Percentiles rank a stretch among this genome's conserved stretches.
Evolutionary conservation across 2,797 vertebrate genomes (phyloP).

Genomic region (Pseudomugil tenellus): DNA sequence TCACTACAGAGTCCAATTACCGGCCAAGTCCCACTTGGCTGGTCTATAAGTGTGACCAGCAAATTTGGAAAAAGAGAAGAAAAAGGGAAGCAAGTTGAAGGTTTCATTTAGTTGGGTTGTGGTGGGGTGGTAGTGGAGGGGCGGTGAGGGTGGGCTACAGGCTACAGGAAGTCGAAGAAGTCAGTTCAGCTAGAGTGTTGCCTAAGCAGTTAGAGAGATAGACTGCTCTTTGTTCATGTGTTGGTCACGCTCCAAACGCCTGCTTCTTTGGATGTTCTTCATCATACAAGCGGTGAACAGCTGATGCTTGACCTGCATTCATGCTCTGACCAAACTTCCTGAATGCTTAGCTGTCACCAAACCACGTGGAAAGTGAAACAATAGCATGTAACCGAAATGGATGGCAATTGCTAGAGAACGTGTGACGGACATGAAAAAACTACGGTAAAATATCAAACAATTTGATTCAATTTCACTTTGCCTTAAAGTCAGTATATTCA

Average conservation of each 20-base stretch:
- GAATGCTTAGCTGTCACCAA: conserved; percentile 52
- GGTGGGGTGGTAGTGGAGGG: conserved; percentile 22
- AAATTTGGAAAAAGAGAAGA: conserved; percentile 73
- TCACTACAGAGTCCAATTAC: conserved; percentile 83
- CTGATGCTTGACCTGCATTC: conserved; percentile 81
- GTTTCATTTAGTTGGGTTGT: conserved; percentile 45
- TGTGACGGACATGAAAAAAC: conserved; percentile 20
- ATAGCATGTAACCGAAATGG: conserved; percentile 24
- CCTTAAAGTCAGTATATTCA: background rate
- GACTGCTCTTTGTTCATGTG: conserved; percentile 68
- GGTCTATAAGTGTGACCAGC: conserved; percentile 79
- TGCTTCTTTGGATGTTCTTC: conserved; percentile 68
- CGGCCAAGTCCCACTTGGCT: conserved; percentile 79
- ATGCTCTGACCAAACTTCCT: conserved; percentile 74
- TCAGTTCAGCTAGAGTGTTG: conserved; percentile 67
- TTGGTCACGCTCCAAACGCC: conserved; percentile 69
- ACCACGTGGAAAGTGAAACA: conserved; percentile 23
- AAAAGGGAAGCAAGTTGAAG: conserved; percentile 43
- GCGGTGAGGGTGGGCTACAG: conserved; percentile 17
- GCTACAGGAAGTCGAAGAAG: conserved; percentile 50
- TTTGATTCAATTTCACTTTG: background rate
- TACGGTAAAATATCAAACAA: conserved; percentile 17
- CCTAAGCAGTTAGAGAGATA: conserved; percentile 54
- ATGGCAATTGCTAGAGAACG: conserved; percentile 18
- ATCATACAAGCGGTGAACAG: conserved; percentile 75